Base-by-base conservation (phyloP, 1,140 invertebrate genomes). In the Hyles euphorbiae region DNA sequence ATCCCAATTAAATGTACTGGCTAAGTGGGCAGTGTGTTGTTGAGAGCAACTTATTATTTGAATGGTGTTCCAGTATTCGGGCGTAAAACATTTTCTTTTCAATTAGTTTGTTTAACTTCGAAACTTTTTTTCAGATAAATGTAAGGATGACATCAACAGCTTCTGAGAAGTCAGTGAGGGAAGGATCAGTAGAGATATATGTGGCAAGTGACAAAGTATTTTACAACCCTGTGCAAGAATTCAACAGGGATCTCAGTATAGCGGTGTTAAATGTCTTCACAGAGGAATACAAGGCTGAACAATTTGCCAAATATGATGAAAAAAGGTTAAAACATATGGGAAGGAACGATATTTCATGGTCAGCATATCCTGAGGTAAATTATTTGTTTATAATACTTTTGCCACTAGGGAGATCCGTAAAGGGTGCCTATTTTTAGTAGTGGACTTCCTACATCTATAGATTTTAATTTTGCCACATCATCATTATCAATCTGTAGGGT, bases 191-290 rank as follows among this genome's bases (percentile, higher is more conserved):
- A 2, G 91, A 92, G 73, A 93, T 97, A 61, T 72, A 91, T 9
- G 85, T 94, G 10, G 92, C 91, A 7, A 77, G 89, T 11, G 91
- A 93, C 50, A 92, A 94, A 79, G 97, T 99, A 0, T 99, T 99
- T 88, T 99, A 99, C 76, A 99, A 99, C 90, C 97, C 97, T 3
- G 98, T 98, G 11, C 98, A 99, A 88, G 96, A 99, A 88, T 99
- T 99, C 74, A 99, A 99, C 80, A 91, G 98, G 73, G 98, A 99
- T 90, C 85, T 99, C n/a, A 98, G 93, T 83, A 91, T 94, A 70
- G 89, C 91, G 3, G 93, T 93, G 2, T 67, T 94, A 11, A 91
- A 89, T 63, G 81, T 91, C 12, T 94, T 92, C 79, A 88, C 88
- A 32, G 78, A 89, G 59, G 84, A 91, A 40, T 90, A 81, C 64